A percentile compares a stretch with the other conserved stretches of the same genome.
Conservation (phyloP, 2,888 invertebrate genomes). For the Tiphia femorata region DNA sequence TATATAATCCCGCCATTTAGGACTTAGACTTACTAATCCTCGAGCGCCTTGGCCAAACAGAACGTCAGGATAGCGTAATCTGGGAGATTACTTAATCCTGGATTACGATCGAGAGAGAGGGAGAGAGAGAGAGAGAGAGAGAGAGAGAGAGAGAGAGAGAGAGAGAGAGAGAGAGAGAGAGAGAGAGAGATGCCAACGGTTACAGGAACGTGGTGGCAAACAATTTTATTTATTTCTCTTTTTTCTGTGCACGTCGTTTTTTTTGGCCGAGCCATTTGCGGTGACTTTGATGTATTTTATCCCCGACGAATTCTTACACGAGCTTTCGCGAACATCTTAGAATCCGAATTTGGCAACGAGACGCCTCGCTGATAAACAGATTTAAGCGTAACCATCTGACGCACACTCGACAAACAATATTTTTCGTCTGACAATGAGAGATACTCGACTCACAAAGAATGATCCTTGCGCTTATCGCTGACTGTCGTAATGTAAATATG, state of each 20-base stretch:
- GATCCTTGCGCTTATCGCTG: no score
- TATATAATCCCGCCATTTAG: slow-evolving; percentile 47
- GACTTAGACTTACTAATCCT: slow-evolving; percentile 46
- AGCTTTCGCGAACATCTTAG: no score
- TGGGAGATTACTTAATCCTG: slow-evolving; percentile 40
- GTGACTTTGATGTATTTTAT: no score
- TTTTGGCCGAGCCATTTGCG: no score
- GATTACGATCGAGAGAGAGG: slow-evolving; percentile 20
- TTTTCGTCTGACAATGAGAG: no score
- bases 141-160: background rate
- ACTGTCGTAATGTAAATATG: no score
- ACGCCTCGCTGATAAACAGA: no score
- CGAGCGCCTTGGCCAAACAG: slow-evolving; percentile 44
- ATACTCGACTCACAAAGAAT: no score
- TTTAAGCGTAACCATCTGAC: no score
- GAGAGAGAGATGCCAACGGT: background rate
- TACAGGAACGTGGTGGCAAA: background rate
- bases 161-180: background rate
- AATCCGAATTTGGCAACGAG: no score
- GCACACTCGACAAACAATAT: no score
- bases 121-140: background rate
- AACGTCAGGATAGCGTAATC: slow-evolving; percentile 43
- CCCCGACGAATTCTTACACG: no score
- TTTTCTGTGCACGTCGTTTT: background rate
- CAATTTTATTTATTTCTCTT: background rate